Percentiles rank a stretch among this genome's conserved stretches.
These are phyloP conservation scores for Paguma larvata DNA, from an alignment of 2,797 vertebrate species.

Conservation along the genomic window DNA sequence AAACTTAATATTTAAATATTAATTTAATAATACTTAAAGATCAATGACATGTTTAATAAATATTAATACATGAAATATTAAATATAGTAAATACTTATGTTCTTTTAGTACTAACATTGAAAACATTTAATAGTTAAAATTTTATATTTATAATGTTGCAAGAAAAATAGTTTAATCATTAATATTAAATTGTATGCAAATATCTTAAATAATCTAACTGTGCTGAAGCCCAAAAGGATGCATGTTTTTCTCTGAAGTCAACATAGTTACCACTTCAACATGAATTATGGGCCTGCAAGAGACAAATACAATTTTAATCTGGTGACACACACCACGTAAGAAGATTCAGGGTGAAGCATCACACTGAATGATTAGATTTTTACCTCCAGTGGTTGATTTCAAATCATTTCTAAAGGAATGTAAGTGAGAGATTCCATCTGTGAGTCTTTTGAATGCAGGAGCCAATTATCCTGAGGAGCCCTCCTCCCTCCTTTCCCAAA, in stretches of 20 bases:
- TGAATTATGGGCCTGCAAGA: not conserved
- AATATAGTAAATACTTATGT: not conserved
- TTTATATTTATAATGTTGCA: not conserved
- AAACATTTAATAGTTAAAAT: constrained; percentile 6
- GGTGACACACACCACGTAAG: not conserved
- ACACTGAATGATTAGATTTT: not conserved
- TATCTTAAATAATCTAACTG: constrained; percentile 50
- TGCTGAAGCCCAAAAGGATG: not conserved
- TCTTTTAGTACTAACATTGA: not conserved
- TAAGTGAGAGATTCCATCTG: not conserved
- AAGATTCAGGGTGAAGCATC: not conserved
- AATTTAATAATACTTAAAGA: constrained; percentile 10
- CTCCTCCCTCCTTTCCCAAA: not conserved
- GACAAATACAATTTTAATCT: not conserved
- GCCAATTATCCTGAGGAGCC: accelerated
- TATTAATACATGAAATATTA: not conserved
- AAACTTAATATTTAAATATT: constrained; percentile 56
- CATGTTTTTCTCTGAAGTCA: constrained; percentile 10
- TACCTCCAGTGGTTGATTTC: not conserved
- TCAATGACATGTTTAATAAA: not conserved
- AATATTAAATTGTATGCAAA: not conserved
- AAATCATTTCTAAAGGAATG: not conserved
- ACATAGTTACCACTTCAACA: constrained; percentile 22
- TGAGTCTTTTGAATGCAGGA: not conserved
- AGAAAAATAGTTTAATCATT: constrained; percentile 21